Percentiles rank a stretch among this genome's conserved stretches.
Evolutionary conservation across 2,113 vertebrate genomes (phyloP).

Genomic region (Eretmochelys imbricata): DNA sequence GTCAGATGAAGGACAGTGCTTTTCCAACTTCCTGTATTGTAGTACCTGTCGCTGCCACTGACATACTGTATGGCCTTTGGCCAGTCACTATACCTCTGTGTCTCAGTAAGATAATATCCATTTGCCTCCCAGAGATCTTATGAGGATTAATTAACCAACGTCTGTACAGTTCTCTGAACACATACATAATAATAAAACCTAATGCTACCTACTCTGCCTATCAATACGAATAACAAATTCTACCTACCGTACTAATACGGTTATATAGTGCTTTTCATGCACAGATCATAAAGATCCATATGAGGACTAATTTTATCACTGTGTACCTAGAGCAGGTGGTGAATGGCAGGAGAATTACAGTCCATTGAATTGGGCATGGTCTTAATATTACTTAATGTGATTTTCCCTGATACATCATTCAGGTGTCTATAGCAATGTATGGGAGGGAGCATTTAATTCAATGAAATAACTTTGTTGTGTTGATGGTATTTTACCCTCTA

Average conservation of each 20-base stretch:
- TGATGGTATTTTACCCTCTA: neutral
- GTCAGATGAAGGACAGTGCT: neutral
- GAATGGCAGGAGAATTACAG: neutral
- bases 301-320: conserved; percentile 18
- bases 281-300: neutral
- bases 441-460: neutral
- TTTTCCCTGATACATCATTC: neutral
- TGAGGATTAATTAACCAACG: conserved; percentile 12
- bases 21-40: neutral
- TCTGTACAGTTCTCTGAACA: neutral
- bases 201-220: neutral
- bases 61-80: neutral
- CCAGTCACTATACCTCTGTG: accelerated
- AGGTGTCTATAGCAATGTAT: neutral
- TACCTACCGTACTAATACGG: neutral
- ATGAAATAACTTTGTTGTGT: neutral
- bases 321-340: neutral
- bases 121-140: neutral
- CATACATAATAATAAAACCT: neutral
- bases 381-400: neutral
- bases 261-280: neutral
- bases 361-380: neutral
- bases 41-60: neutral
- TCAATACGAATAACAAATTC: neutral
- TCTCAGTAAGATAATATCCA: neutral